Evolutionary conservation across 2,113 vertebrate species (phyloP).

Genomic region (Acrocephalus kingi): DNA sequence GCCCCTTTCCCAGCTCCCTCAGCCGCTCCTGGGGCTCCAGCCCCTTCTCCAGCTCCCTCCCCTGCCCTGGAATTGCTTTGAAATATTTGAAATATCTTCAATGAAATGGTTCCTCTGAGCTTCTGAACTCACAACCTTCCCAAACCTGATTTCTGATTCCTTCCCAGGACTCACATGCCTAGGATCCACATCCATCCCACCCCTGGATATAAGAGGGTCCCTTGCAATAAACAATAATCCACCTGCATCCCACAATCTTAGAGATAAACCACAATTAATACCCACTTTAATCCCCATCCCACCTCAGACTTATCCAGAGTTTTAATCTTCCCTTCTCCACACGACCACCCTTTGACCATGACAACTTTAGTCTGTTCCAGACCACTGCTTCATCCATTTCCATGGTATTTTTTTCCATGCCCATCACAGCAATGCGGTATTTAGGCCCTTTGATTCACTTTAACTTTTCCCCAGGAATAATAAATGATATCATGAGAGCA

Average conservation of each 20-base stretch:
- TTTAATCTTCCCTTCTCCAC: neutral
- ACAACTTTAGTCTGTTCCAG: neutral
- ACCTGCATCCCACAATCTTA: neutral
- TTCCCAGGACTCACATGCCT: no score
- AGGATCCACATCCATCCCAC: neutral
- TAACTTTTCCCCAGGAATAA: neutral
- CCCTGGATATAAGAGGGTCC: neutral
- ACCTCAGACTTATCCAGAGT: neutral
- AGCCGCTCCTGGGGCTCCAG: neutral
- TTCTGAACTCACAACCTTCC: neutral
- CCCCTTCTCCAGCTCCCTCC: neutral
- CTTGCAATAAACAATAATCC: neutral
- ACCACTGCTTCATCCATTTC: neutral
- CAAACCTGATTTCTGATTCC: neutral
- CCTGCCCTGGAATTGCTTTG: neutral
- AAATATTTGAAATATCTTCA: neutral
- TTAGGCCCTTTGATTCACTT: neutral
- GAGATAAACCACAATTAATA: neutral
- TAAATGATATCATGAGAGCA: neutral
- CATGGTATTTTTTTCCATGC: neutral
- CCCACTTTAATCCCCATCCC: neutral
- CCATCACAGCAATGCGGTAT: rapidly evolving
- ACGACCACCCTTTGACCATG: no score
- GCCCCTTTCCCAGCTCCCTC: neutral
- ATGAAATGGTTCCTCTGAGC: neutral